These are phyloP conservation scores for Chloroclystis v-ata DNA, from an alignment of 2,888 invertebrate species.

Conservation along the genomic window DNA sequence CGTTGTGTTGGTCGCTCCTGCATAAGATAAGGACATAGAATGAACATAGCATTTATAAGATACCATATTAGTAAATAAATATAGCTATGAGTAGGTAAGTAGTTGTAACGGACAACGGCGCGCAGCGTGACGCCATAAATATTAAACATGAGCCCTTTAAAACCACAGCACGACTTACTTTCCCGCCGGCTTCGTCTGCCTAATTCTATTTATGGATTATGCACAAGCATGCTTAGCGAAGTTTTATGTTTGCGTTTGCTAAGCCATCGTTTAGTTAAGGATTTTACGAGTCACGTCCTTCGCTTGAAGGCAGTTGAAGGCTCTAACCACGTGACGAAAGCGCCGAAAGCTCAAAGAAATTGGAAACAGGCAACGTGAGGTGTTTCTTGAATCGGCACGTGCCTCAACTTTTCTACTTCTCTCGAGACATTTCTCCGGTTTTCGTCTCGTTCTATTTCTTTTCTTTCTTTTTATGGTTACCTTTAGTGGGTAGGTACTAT, in stretches of 20 bases:
- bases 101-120: not conserved
- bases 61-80: too few relatives aligned
- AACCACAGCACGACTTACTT: conserved; percentile 25
- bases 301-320: conserved; percentile 9
- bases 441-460: not conserved
- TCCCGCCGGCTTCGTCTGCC: conserved; percentile 35
- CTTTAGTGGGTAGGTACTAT: not conserved
- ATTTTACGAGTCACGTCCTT: conserved; percentile 24
- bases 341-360: conserved; percentile 29
- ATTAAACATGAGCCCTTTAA: conserved; percentile 15
- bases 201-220: conserved; percentile 38
- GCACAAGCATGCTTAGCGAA: conserved; percentile 27
- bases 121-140: not conserved
- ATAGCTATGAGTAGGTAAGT: too few relatives aligned
- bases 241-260: conserved; percentile 27
- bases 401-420: conserved; percentile 1
- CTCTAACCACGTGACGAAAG: conserved; percentile 30
- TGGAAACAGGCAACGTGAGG: conserved; percentile 34
- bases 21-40: too few relatives aligned
- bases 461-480: not conserved
- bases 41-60: too few relatives aligned
- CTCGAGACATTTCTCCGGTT: not conserved
- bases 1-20: too few relatives aligned
- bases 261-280: conserved; percentile 7
- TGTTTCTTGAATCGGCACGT: conserved; percentile 20